Base-by-base conservation (phyloP, 2,888 invertebrate species). In the Ichneumoninae sp. region DNA sequence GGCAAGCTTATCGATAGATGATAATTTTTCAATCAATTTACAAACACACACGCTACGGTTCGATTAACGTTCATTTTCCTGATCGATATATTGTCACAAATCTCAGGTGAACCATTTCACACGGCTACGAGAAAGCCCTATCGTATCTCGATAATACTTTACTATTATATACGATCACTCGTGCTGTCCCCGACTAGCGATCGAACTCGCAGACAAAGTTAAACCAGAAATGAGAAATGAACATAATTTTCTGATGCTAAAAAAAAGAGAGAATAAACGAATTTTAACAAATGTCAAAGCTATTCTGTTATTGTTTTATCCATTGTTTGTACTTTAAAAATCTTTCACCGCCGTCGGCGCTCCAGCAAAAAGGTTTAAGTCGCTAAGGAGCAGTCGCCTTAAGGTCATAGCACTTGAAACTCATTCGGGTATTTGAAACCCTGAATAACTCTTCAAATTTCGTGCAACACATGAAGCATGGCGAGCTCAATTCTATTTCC, bases 141-240 rank as follows among this genome's bases (percentile, higher is more conserved):
- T 47, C 16, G 44, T 47, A 47, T 47, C 44, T 47, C 44, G 16
- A 47, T 16, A 47, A 47, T 16, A 47, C 57, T 57, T 57, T 57
- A 57, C 30, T 74, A 47, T 62, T 74, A 60, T 74, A 36, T 71
- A 71, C 70, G 54, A 40, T 71, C 71, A 71, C 71, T 26, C 60
- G 71, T 71, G 54, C 72, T 72, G 57, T 22, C 57, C 57, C 22
- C 36, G 40, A 57, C n/a, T 36, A 36, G 54, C 19, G 54, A 36
- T 71, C 33, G 54, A 57, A 54, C 70, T 36, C 36, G 54, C 57
- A 26, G 40, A 40, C 22, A 22, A 60, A 72, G 72, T 22, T 22
- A 72, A 60, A 60, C 26, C 72, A 26, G 57, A 57, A 40, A 57
- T 40, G 40, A 57, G 4, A 22, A 57, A 57, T 16, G 26, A 72